These are phyloP conservation scores for Drosophila biarmipes DNA, from an alignment of 1,140 invertebrate genomes.

Conservation along the genomic window DNA sequence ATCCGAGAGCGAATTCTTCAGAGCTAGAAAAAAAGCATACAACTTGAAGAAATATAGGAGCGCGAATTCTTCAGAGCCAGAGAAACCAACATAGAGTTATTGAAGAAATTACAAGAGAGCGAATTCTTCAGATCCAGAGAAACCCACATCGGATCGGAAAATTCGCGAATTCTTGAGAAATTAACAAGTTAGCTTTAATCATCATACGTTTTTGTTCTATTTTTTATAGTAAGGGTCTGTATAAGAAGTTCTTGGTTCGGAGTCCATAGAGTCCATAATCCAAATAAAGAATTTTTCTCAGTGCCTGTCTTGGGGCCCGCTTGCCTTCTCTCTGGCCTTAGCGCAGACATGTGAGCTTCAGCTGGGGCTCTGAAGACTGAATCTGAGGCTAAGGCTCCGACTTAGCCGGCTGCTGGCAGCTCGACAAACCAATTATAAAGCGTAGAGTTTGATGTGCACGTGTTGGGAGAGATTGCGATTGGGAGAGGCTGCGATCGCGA, in stretches of 20 bases:
- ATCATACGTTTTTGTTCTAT: too few relatives aligned
- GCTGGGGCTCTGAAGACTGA: slow-evolving; percentile 28
- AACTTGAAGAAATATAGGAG: too few relatives aligned
- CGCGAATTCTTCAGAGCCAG: not conserved
- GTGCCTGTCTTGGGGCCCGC: slow-evolving; percentile 18
- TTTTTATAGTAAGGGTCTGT: too few relatives aligned
- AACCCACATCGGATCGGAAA: too few relatives aligned
- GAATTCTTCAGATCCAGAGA: too few relatives aligned
- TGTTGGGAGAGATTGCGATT: slow-evolving; percentile 42
- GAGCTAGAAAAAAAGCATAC: too few relatives aligned
- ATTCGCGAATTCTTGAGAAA: too few relatives aligned
- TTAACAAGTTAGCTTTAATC: too few relatives aligned
- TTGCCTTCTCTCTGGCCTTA: slow-evolving; percentile 31
- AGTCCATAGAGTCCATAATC: not conserved
- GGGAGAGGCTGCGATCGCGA: slow-evolving; percentile 25
- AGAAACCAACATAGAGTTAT: not conserved
- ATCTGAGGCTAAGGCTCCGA: slow-evolving; percentile 33
- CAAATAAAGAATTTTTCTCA: not conserved
- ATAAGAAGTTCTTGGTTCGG: too few relatives aligned
- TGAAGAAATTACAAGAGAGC: not conserved
- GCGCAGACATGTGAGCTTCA: slow-evolving; percentile 31
- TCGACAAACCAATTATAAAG: slow-evolving; percentile 80
- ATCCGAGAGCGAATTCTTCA: too few relatives aligned
- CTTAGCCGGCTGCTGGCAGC: slow-evolving; percentile 54
- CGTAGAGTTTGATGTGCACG: slow-evolving; percentile 68